phyloP scores from a whole-genome alignment of 2,113 vertebrate genomes.

The Trinectes maculatus region DNA sequence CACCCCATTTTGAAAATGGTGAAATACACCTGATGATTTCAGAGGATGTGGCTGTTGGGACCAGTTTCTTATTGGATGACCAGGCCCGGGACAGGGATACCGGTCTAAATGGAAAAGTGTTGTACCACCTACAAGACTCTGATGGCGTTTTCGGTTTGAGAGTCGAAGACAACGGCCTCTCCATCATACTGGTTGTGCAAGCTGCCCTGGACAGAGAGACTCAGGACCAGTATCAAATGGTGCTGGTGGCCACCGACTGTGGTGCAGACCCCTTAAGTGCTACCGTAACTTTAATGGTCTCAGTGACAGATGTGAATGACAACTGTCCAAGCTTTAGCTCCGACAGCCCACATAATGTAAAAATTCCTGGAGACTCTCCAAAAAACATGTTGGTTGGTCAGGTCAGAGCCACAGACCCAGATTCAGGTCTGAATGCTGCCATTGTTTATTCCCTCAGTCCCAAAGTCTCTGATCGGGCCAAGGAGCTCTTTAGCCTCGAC shows the following conservation, averaged over 20 bases:
- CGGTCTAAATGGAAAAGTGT: conserved; percentile 71
- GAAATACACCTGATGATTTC: conserved; percentile 73
- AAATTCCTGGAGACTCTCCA: conserved; percentile 63
- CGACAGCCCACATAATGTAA: conserved; percentile 59
- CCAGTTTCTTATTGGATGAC: conserved; percentile 72
- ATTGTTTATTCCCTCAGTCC: conserved; percentile 79
- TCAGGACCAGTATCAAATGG: conserved; percentile 66
- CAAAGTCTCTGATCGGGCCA: conserved; percentile 75
- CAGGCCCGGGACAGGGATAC: conserved; percentile 76
- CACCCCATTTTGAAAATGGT: conserved; percentile 73
- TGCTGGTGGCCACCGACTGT: conserved; percentile 72
- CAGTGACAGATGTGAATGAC: conserved; percentile 81
- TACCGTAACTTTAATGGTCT: conserved; percentile 70
- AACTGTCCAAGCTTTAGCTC: conserved; percentile 79
- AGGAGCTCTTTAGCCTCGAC: conserved; percentile 75
- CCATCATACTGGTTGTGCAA: conserved; percentile 68
- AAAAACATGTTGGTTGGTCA: conserved; percentile 66
- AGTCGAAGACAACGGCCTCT: conserved; percentile 37
- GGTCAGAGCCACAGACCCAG: conserved; percentile 76
- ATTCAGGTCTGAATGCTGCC: conserved; percentile 74
- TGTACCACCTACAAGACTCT: conserved; percentile 71
- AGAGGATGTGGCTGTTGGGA: conserved; percentile 73
- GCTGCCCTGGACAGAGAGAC: conserved; percentile 76
- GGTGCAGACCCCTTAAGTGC: conserved; percentile 67
- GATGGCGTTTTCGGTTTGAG: conserved; percentile 70